Evolutionary conservation across 2,888 invertebrate species (phyloP), one percentile per base, ranked within the genome.

Genomic region (Lacanobia wlatinum): DNA sequence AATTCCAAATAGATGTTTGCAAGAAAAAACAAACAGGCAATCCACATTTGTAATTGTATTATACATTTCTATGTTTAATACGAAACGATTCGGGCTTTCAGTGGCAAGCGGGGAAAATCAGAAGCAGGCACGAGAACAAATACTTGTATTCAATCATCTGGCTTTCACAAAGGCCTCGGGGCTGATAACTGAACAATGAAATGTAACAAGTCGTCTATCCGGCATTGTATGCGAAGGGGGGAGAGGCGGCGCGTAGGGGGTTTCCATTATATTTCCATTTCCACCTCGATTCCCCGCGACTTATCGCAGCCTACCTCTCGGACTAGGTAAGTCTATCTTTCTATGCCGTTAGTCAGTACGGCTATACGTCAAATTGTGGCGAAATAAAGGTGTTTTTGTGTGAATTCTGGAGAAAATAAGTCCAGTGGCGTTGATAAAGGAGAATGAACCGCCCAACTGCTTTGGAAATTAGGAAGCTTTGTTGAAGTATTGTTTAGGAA

Each of bases 161-260:
- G 92, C 91, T 90, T 91, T 90, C 94, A 96, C 96, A 96, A 96
- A 95, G 91, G 96, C 95, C 95, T 91, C 88, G 89, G 90, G 92
- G 88, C 95, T 96, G 96, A 96, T 96, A 96, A 95, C 96, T 95
- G 96, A 95, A 96, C 96, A 96, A 96, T 96, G 96, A 95, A 96
- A 96, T 95, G 96, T 96, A 96, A 96, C 96, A 95, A 96, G 96
- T 95, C 96, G 95, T 95, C 94, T 94, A 94, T 95, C 93, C 94
- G 90, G 93, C 95, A 96, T 96, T 96, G 96, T 96, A 91, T 90
- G 92, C 88, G 88, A 86, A 84, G 84, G 85, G 89, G 86, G 86
- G 88, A 84, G 77, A 70, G 78, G 85, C 81, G 81, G 87, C 78
- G 83, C 75, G 76, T 76, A 78, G 87, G 91, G 91, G 91, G 90